These are phyloP conservation scores for Phrynocephalus vlangalii DNA, from an alignment of 2,797 vertebrate species.

Conservation along the genomic window DNA sequence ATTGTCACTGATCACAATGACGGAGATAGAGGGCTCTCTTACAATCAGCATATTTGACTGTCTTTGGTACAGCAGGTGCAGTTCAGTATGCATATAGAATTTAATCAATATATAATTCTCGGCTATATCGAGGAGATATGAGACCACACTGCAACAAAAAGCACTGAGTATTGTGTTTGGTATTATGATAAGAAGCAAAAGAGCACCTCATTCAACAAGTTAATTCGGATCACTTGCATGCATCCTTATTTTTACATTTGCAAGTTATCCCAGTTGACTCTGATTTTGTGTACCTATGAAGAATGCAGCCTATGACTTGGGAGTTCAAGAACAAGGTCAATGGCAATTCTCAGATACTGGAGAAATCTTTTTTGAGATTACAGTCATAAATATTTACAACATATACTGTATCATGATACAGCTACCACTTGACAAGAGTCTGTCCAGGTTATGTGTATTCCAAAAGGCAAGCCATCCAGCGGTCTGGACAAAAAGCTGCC, in stretches of 20 bases:
- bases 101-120: conserved; percentile 6
- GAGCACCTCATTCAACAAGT: neutral
- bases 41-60: neutral
- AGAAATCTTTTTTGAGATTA: neutral
- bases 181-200: neutral
- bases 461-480: no score
- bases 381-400: neutral
- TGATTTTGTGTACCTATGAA: neutral
- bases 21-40: neutral
- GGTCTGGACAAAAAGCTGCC: neutral
- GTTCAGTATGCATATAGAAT: neutral
- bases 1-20: neutral
- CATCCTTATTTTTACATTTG: no score
- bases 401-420: neutral
- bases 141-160: neutral
- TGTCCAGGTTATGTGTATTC: no score
- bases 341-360: neutral
- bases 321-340: neutral
- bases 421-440: no score
- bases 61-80: neutral
- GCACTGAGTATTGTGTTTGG: accelerated
- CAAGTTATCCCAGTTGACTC: neutral
- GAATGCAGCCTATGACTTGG: neutral
- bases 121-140: neutral
- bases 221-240: neutral